phyloP scores from a whole-genome alignment of 1,140 invertebrate species.

The Pachyrhynchus sulphureomaculatus region DNA sequence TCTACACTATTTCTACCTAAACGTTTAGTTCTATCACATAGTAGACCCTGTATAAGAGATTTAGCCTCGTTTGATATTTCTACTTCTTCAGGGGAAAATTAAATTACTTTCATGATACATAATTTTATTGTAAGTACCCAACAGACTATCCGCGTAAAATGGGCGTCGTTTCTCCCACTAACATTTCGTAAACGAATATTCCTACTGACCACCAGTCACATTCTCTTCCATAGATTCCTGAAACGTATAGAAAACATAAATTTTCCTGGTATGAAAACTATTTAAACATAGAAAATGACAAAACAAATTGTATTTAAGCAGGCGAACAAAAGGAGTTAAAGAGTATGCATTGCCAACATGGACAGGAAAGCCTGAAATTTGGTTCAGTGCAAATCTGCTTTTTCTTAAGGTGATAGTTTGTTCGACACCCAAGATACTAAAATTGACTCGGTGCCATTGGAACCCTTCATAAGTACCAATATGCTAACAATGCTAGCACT shows the following conservation, averaged over 20 bases:
- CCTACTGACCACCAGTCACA: slow-evolving; percentile 99
- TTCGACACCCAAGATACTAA: no score
- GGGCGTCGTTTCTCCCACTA: slow-evolving; percentile 98
- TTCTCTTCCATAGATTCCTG: slow-evolving; percentile 85
- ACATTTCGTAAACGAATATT: slow-evolving; percentile 98
- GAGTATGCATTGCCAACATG: no score
- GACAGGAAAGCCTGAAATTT: no score
- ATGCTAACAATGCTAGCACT: no score
- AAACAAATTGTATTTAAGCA: no score
- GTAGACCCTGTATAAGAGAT: slow-evolving; percentile 89
- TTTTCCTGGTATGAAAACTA: no score
- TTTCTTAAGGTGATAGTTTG: no score
- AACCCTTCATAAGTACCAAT: no score
- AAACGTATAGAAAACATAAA: slow-evolving; percentile 62
- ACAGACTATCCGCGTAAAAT: slow-evolving; percentile 97
- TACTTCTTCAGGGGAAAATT: slow-evolving; percentile 90
- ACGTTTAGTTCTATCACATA: slow-evolving; percentile 88
- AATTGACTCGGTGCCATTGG: no score
- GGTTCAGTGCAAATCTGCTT: no score
- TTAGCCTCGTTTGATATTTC: slow-evolving; percentile 92
- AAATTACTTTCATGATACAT: slow-evolving; percentile 98
- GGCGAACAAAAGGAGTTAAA: no score
- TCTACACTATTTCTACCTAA: slow-evolving; percentile 92
- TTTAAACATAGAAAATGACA: no score
- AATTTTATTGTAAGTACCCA: slow-evolving; percentile 98